These are phyloP conservation scores for Chrysocyon brachyurus DNA, from an alignment of 2,797 vertebrate genomes.

Conservation along the genomic window DNA sequence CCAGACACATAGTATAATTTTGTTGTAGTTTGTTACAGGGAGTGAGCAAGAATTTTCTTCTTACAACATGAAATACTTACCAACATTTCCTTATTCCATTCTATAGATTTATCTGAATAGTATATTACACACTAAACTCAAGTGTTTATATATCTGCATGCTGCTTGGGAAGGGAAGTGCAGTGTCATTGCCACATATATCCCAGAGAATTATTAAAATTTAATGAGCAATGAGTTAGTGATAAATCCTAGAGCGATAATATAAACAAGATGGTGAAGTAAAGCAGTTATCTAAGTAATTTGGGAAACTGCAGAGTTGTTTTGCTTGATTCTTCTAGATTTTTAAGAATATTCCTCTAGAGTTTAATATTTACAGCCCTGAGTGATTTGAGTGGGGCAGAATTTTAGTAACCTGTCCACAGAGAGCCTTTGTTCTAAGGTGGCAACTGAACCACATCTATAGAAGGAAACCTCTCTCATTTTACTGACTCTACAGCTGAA, in stretches of 20 bases:
- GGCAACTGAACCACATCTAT: not conserved
- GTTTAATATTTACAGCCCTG: conserved; percentile 34
- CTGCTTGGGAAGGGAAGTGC: conserved; percentile 27
- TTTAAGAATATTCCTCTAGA: not conserved
- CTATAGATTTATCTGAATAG: conserved; percentile 50
- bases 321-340: not conserved
- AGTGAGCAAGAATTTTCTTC: conserved; percentile 61
- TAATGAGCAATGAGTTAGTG: conserved; percentile 43
- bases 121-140: conserved; percentile 48
- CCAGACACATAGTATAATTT: not conserved
- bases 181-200: not conserved
- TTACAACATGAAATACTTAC: conserved; percentile 33
- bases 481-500: conserved; percentile 39
- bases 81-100: conserved; percentile 23
- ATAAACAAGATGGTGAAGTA: conserved; percentile 49
- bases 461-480: conserved; percentile 44
- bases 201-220: conserved; percentile 60
- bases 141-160: conserved; percentile 30
- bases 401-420: conserved; percentile 46
- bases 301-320: conserved; percentile 44
- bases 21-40: not conserved
- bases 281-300: conserved; percentile 66
- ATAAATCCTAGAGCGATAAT: conserved; percentile 55
- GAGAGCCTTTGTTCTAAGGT: conserved; percentile 39
- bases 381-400: conserved; percentile 37